Evolutionary conservation across 2,113 vertebrate species (phyloP), one percentile per base, ranked within the genome.

Genomic region (Vulpes vulpes): DNA sequence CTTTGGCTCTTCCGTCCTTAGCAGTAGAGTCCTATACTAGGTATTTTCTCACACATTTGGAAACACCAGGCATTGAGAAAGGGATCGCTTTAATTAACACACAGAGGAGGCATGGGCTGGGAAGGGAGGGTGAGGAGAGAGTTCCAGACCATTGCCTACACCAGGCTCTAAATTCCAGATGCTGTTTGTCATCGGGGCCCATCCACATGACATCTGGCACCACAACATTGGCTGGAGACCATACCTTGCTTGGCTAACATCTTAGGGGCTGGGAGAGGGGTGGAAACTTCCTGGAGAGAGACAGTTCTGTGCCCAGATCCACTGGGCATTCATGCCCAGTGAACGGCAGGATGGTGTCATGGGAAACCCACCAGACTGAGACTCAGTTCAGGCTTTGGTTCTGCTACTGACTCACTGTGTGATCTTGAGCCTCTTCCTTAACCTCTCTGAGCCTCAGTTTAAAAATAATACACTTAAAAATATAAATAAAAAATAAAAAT

Each of bases 151-250:
- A 74, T 76, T 62, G 89, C 55, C 53, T 64, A 16, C 60, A 82
- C 76, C 89, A 87, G 94, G 62, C 62, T 95, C 91, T 71, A 67
- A 25, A 49, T 79, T 91, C 94, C 89, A 87, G 92, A 89, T 87
- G 74, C 25, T 94, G 17, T 64, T 85, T 90, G 74, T 93, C 95
- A 49, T 27, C 51, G 27, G 69, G 43, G 20, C 57, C 59, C 51
- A 65, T 73, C 57, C 35, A 93, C 49, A 82, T 0, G 60, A 82
- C 91, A 92, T 73, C 80, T 22, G 8, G 80, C 96, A 78, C 83
- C 53, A 3, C 23, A 8, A 53, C 83, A 51, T 2, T 96, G 82
- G 43, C 89, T 92, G 74, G 55, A 74, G 43, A 87, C 49, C n/a
- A 92, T 11, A 23, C 38, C 69, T 57, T 9, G 10, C 59, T 57